These are phyloP conservation scores for Steinernema khuongi DNA, from an alignment of 1,140 invertebrate genomes.

Conservation along the genomic window DNA sequence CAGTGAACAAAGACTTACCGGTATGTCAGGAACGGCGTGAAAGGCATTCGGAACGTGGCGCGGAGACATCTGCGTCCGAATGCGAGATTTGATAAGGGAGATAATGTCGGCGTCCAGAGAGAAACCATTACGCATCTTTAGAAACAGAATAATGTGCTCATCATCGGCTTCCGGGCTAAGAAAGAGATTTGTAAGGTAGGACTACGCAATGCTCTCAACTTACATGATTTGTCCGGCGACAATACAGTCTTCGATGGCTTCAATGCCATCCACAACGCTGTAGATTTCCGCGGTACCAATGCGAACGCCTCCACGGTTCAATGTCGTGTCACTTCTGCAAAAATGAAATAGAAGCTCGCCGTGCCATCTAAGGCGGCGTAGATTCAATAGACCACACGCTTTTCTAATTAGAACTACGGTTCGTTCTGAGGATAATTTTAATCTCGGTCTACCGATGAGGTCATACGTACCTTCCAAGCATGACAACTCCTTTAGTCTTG, in stretches of 20 bases:
- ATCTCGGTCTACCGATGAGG: no score
- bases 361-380: conserved; percentile 8
- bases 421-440: no score
- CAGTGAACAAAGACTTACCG: conserved; percentile 56
- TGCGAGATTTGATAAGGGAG: conserved; percentile 58
- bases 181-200: neutral
- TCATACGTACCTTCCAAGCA: conserved; percentile 64
- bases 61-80: conserved; percentile 62
- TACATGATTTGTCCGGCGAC: conserved; percentile 63
- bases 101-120: conserved; percentile 60
- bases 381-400: no score
- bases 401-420: no score
- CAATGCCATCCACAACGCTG: conserved; percentile 63
- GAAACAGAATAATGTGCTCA: conserved; percentile 64
- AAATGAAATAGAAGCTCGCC: neutral
- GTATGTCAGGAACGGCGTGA: conserved; percentile 63
- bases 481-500: conserved; percentile 64
- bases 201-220: neutral
- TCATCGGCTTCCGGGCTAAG: conserved; percentile 59
- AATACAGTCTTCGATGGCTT: conserved; percentile 64
- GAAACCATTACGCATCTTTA: conserved; percentile 61
- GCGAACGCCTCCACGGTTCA: conserved; percentile 67
- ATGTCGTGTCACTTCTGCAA: conserved; percentile 64
- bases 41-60: conserved; percentile 64
- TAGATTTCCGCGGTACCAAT: conserved; percentile 69